Base-by-base conservation (phyloP, 2,113 vertebrate genomes). In the Corythornis vintsioides region DNA sequence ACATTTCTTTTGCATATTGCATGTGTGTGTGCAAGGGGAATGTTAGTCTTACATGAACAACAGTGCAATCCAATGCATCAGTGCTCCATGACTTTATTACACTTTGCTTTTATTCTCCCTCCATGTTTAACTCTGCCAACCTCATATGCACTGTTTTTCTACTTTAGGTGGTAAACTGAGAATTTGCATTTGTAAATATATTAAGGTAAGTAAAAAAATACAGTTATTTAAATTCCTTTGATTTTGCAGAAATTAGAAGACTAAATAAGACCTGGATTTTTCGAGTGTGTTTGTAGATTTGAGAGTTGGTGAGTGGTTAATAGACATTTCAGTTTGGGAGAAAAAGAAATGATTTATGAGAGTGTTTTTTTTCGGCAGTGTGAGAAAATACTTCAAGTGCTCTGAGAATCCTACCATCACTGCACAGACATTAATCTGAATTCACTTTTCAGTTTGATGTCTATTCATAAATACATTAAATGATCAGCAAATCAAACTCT, bases 391-490 rank as follows among this genome's bases (percentile, higher is more conserved):
- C 31, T 92, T 71, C 0, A 25, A 89, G 17, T 60, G n/a, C 28
- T 86, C 35, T 20, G 42, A 71, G 81, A 83, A 77, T 88, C 48
- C 38, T 55, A 71, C 60, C 35, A 45, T 67, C 89, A 77, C 48
- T 48, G 60, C 5, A 43, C 10, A 43, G 40, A 16, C 47, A 88
- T 89, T 86, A 91, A 83, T 89, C 35, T 86, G 60, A 86, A 87
- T 92, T 88, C 35, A 67, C 21, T 91, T 87, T 76, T 89, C 67
- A 38, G 35, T 76, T 74, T 88, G 80, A 76, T 92, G 18, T 79
- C 70, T 94, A 40, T 78, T 79, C 33, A 92, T 73, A 91, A 87
- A 93, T 83, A 56, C 53, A 73, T 93, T 69, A 91, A 73, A 63
- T 19, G 35, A 73, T 86, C 81, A 83, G 60, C 69, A 94, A 92